Evolutionary conservation across 2,888 invertebrate species (phyloP).

Genomic region (Rhogogaster chlorosoma): DNA sequence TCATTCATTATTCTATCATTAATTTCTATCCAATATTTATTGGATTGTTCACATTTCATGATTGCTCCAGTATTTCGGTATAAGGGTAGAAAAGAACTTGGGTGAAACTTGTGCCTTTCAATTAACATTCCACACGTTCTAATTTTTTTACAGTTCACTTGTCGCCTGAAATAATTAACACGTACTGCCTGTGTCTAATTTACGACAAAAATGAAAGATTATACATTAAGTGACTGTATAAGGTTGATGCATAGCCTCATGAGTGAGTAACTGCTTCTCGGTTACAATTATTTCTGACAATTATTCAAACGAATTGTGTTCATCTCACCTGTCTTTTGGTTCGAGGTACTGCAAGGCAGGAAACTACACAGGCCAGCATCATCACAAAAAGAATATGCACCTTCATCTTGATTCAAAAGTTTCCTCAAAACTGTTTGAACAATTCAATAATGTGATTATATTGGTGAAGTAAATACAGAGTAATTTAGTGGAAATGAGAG

Average conservation of each 20-base stretch:
- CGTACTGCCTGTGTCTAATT: background rate
- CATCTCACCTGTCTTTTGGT: constrained; percentile 45
- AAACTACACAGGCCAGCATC: background rate
- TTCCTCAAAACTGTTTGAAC: constrained; percentile 35
- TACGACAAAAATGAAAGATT: background rate
- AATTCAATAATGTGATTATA: constrained; percentile 1
- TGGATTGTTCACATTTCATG: background rate
- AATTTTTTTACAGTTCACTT: background rate
- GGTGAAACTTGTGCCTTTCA: background rate
- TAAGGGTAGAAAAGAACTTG: background rate
- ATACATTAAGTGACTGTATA: background rate
- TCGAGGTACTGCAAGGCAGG: constrained; percentile 31
- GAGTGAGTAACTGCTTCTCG: background rate
- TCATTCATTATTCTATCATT: background rate
- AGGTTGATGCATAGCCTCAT: background rate
- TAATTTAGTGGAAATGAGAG: background rate
- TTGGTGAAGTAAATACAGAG: background rate
- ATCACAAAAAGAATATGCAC: background rate
- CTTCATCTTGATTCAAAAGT: constrained; percentile 6
- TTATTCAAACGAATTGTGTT: background rate
- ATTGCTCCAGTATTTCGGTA: background rate
- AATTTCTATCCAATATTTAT: background rate
- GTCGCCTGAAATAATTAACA: background rate
- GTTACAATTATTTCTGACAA: background rate
- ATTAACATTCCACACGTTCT: background rate